phyloP scores from a whole-genome alignment of 2,888 invertebrate species.

The Campaea margaritaria region DNA sequence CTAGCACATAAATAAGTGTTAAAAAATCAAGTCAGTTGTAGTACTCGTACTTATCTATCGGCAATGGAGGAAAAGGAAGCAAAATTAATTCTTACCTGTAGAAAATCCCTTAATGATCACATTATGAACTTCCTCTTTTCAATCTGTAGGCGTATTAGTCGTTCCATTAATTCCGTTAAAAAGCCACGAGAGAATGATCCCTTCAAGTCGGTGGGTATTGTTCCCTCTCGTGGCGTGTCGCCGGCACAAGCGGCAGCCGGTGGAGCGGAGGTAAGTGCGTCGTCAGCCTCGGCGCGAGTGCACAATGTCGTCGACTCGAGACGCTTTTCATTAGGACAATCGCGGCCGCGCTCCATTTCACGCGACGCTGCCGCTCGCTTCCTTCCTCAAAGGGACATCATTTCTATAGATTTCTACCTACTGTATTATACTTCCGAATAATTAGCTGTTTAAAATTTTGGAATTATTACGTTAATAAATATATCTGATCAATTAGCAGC shows the following conservation, averaged over 20 bases:
- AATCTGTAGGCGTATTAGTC: no score
- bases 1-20: no score
- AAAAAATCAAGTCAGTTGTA: no score
- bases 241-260: background rate
- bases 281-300: background rate
- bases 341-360: conserved; percentile 53
- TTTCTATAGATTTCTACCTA: background rate
- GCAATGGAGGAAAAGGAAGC: no score
- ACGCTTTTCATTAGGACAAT: conserved; percentile 75
- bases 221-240: background rate
- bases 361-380: conserved; percentile 38
- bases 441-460: no score
- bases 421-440: background rate
- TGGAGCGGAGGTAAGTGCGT: background rate
- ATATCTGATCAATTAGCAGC: no score
- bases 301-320: conserved; percentile 43
- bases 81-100: no score
- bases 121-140: no score
- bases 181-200: conserved; percentile 1
- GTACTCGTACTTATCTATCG: no score
- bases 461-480: no score
- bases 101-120: no score
- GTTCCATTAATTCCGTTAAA: no score
- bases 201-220: background rate
- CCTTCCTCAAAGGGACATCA: background rate